These are phyloP conservation scores for Carposina sasakii DNA, from an alignment of 1,140 invertebrate species.

Conservation along the genomic window DNA sequence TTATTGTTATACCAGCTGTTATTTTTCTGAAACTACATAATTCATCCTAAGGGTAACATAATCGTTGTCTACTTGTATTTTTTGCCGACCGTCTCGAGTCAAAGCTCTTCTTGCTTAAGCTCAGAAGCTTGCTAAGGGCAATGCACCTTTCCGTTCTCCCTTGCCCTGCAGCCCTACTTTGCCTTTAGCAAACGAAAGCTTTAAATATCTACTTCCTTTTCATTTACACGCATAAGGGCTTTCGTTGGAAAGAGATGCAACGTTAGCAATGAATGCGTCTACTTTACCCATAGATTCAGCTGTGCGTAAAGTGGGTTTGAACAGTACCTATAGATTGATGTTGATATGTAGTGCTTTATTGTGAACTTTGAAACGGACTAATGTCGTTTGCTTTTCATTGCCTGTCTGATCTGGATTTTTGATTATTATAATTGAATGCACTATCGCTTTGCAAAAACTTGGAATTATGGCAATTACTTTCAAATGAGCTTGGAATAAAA, in stretches of 20 bases:
- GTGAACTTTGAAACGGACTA: conserved; percentile 65
- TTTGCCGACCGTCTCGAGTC: conserved; percentile 51
- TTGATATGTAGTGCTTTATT: conserved; percentile 47
- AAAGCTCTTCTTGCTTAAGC: conserved; percentile 53
- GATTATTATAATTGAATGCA: too few relatives aligned
- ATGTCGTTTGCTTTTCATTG: too few relatives aligned
- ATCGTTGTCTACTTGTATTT: conserved; percentile 65
- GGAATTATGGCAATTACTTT: too few relatives aligned
- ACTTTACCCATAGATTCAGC: conserved; percentile 48
- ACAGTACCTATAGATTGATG: conserved; percentile 35
- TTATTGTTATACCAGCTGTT: too few relatives aligned
- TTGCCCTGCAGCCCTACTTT: conserved; percentile 69
- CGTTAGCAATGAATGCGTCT: conserved; percentile 37
- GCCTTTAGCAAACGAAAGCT: conserved; percentile 45
- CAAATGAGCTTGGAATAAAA: too few relatives aligned
- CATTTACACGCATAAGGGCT: conserved; percentile 27
- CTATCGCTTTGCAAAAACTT: too few relatives aligned
- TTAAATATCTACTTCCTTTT: conserved; percentile 42
- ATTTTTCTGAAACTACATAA: too few relatives aligned
- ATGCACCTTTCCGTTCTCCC: conserved; percentile 65
- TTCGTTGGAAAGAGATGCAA: conserved; percentile 59
- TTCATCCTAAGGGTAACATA: conserved; percentile 68
- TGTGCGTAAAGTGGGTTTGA: conserved; percentile 53
- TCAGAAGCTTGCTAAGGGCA: conserved; percentile 56
- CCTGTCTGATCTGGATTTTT: too few relatives aligned